Conservation (phyloP, 2,797 vertebrate species). For the Sebastes diploproa region DNA sequence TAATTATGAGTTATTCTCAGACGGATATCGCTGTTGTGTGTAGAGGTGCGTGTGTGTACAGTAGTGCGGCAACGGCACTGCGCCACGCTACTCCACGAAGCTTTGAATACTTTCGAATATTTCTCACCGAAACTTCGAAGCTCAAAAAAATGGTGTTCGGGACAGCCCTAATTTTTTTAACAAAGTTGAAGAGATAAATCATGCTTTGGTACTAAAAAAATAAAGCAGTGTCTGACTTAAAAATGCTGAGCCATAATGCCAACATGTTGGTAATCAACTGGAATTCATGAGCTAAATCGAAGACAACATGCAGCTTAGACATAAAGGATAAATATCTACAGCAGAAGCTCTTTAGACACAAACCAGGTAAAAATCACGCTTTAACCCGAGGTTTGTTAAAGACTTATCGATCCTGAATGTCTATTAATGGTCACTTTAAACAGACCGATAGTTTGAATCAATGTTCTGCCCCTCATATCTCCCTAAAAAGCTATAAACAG, state of each 20-base stretch:
- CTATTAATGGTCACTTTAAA: neutral
- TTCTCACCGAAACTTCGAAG: no score
- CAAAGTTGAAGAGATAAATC: neutral
- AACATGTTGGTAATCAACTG: neutral
- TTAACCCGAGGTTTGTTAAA: neutral
- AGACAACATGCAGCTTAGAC: neutral
- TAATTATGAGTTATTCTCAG: no score
- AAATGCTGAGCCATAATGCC: neutral
- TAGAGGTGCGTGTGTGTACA: no score
- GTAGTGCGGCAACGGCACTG: no score
- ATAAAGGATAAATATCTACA: neutral
- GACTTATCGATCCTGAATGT: neutral
- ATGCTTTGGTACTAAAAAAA: slow-evolving; percentile 1
- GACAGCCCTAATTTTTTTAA: neutral
- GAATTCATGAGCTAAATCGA: slow-evolving; percentile 6
- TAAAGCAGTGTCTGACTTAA: neutral
- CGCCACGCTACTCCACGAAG: no score
- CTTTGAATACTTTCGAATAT: no score
- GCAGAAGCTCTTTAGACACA: neutral
- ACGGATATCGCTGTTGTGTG: no score
- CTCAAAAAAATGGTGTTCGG: no score
- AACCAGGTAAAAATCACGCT: neutral
- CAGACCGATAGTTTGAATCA: neutral
- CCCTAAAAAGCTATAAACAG: slow-evolving; percentile 22
- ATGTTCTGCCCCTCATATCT: neutral